Percentiles rank a stretch among this genome's conserved stretches.
These are phyloP conservation scores for Aldabrachelys gigantea DNA, from an alignment of 2,113 vertebrate genomes.

Conservation along the genomic window DNA sequence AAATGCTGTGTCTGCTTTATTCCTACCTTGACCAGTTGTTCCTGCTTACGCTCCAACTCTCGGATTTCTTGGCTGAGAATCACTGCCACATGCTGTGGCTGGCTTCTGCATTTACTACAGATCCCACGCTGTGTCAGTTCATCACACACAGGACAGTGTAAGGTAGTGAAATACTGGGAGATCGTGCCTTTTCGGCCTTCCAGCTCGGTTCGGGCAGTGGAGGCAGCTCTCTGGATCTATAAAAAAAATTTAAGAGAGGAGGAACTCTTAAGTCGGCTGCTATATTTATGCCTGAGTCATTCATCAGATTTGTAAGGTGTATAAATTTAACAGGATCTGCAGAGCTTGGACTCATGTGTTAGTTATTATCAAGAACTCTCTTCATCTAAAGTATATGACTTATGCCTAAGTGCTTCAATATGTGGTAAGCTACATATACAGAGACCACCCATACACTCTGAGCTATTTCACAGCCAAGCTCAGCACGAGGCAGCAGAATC, in stretches of 20 bases:
- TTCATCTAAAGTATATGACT: accelerated
- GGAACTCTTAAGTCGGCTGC: not conserved
- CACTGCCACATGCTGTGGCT: conserved; percentile 91
- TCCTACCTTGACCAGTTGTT: conserved; percentile 91
- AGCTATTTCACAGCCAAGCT: not conserved
- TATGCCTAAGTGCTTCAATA: not conserved
- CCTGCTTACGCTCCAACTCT: conserved; percentile 89
- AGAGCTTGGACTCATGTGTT: not conserved
- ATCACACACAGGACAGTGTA: conserved; percentile 96
- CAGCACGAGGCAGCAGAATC: not conserved
- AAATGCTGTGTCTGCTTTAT: not conserved
- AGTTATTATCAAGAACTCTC: not conserved
- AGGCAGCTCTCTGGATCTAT: conserved; percentile 91
- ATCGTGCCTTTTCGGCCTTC: conserved; percentile 93
- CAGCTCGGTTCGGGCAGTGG: conserved; percentile 75
- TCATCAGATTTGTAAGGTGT: accelerated
- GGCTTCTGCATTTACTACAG: conserved; percentile 88
- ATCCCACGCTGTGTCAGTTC: conserved; percentile 95
- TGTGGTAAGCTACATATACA: not conserved
- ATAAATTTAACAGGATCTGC: not conserved
- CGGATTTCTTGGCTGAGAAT: conserved; percentile 92
- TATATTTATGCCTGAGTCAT: not conserved
- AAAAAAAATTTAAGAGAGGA: conserved; percentile 2
- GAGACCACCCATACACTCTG: not conserved
- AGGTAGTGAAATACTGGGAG: conserved; percentile 96